phyloP scores from a whole-genome alignment of 2,797 vertebrate genomes.

The Oreortyx pictus region DNA sequence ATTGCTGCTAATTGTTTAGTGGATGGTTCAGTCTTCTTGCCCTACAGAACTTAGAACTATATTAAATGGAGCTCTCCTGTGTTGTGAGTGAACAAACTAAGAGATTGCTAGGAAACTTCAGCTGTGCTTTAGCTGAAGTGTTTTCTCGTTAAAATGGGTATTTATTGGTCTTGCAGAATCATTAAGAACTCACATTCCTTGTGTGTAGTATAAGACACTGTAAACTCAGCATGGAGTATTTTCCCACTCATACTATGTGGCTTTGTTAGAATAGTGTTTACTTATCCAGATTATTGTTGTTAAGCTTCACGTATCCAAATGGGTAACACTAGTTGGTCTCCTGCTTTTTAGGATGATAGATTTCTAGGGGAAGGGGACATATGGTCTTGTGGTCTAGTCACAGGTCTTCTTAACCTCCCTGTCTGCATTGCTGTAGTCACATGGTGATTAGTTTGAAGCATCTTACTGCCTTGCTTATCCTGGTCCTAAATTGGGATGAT shows the following conservation, averaged over 20 bases:
- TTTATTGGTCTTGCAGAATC: not conserved
- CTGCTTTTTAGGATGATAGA: conserved; percentile 59
- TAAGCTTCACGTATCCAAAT: not conserved
- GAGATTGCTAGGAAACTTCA: not conserved
- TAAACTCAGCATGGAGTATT: not conserved
- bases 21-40: not conserved
- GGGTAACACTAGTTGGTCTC: conserved; percentile 16
- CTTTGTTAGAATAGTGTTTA: conserved; percentile 27
- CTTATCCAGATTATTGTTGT: conserved; percentile 1
- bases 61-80: not conserved
- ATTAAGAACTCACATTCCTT: not conserved
- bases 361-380: conserved; percentile 45
- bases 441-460: not conserved
- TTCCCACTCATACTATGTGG: not conserved
- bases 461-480: not conserved
- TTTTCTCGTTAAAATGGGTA: not conserved
- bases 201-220: not conserved
- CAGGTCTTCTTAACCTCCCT: not conserved
- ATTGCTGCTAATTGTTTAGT: not conserved
- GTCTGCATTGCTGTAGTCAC: not conserved
- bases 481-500: not conserved
- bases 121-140: not conserved
- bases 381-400: not conserved
- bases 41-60: not conserved
- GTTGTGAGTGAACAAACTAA: not conserved